These are phyloP conservation scores for Trinectes maculatus DNA, from an alignment of 2,113 vertebrate species.

Conservation along the genomic window DNA sequence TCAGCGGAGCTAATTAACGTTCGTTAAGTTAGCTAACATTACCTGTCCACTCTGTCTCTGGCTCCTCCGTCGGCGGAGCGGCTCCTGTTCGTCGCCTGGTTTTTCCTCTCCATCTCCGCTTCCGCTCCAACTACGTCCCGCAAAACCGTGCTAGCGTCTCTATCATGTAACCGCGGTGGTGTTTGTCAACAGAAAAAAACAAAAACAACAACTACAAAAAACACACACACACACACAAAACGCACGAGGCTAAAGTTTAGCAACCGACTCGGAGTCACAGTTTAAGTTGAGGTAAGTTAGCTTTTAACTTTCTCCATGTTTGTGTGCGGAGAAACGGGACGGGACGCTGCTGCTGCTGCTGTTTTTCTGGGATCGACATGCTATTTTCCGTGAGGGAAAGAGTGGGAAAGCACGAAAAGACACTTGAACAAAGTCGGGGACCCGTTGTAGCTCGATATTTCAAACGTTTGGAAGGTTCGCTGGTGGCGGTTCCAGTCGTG, in stretches of 20 bases:
- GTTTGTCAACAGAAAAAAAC: no score
- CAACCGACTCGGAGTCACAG: background rate
- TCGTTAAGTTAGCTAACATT: conserved; percentile 4
- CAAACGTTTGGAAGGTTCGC: no score
- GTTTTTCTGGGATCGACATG: conserved; percentile 17
- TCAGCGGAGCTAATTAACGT: no score
- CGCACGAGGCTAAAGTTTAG: background rate
- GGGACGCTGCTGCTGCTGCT: conserved; percentile 10
- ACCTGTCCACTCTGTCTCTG: conserved; percentile 73
- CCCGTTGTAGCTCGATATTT: background rate
- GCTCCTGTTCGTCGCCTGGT: conserved; percentile 31
- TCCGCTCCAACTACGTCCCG: background rate
- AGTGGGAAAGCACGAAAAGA: background rate
- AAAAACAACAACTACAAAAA: no score
- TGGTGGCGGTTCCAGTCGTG: background rate
- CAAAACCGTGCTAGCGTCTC: background rate
- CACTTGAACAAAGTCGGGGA: no score
- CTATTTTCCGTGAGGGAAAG: background rate
- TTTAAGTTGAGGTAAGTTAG: background rate
- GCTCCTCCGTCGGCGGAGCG: conserved; percentile 44
- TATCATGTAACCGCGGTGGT: conserved; percentile 3
- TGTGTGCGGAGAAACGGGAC: conserved; percentile 11
- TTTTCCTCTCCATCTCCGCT: conserved; percentile 60
- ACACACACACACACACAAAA: no score
- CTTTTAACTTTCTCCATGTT: conserved; percentile 52